Conservation (phyloP, 2,113 vertebrate genomes). For the Pseudopodoces humilis region DNA sequence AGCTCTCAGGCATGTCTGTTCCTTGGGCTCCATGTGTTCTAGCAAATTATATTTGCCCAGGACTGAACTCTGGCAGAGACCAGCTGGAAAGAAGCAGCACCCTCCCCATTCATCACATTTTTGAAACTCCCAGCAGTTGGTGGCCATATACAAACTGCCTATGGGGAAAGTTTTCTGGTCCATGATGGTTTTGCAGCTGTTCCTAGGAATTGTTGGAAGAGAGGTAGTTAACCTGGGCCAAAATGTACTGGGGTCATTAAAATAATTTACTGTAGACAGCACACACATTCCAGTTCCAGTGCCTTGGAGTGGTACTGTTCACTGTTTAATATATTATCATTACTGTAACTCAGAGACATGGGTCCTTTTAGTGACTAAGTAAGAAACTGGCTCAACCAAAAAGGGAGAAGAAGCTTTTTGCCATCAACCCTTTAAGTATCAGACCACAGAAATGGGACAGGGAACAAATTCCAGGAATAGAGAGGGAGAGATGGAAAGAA, state of each 20-base stretch:
- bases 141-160: not conserved
- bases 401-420: not conserved
- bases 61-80: not conserved
- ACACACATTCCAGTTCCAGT: not conserved
- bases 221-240: conserved; percentile 5
- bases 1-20: not conserved
- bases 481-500: not conserved
- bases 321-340: not conserved
- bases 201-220: not conserved
- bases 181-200: not conserved
- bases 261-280: not conserved
- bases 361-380: not conserved
- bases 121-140: not conserved
- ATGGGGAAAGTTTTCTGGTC: not conserved
- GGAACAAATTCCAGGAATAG: not conserved
- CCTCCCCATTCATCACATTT: not conserved
- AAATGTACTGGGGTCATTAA: not conserved
- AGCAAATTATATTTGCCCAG: not conserved
- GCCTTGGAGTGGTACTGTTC: conserved; percentile 9
- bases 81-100: not conserved
- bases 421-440: not conserved
- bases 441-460: not conserved
- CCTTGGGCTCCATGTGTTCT: not conserved
- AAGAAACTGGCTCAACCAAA: not conserved
- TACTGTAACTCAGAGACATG: not conserved